Evolutionary conservation across 1,140 invertebrate genomes (phyloP).

Genomic region (Euwallacea fornicatus): DNA sequence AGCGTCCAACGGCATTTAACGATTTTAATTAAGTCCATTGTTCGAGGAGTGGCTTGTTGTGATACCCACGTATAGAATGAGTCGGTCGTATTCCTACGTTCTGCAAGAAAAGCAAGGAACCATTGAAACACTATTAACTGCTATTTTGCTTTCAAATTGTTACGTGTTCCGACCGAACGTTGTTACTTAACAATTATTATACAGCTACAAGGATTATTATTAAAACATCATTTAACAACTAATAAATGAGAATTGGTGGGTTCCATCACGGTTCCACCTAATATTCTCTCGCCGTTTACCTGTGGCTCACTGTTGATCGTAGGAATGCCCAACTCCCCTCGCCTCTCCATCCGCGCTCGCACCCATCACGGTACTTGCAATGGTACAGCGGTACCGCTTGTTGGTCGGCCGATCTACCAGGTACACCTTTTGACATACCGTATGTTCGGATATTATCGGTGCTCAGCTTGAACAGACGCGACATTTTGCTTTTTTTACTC

Average conservation of each 20-base stretch:
- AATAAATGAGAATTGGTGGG: no score
- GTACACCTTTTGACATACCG: slow-evolving; percentile 15
- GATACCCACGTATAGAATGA: slow-evolving; percentile 23
- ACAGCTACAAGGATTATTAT: no score
- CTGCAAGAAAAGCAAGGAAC: not conserved
- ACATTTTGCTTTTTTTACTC: slow-evolving; percentile 29
- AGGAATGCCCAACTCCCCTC: slow-evolving; percentile 44
- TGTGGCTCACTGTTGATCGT: slow-evolving; percentile 38
- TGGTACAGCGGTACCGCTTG: slow-evolving; percentile 32
- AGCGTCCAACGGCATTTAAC: slow-evolving; percentile 12
- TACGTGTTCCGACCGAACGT: no score
- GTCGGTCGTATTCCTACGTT: slow-evolving; percentile 24
- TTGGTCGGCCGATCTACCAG: slow-evolving; percentile 16
- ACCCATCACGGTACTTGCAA: slow-evolving; percentile 26
- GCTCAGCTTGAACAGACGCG: slow-evolving; percentile 3
- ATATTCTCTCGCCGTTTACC: slow-evolving; percentile 37
- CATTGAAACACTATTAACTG: no score
- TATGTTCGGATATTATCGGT: slow-evolving; percentile 17
- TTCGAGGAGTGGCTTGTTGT: slow-evolving; percentile 21
- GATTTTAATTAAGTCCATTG: slow-evolving; percentile 15
- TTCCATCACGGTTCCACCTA: not conserved
- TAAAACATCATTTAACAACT: no score
- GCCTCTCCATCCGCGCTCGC: slow-evolving; percentile 33
- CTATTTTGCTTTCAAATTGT: no score
- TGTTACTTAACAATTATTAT: no score